Evolutionary conservation across 2,888 invertebrate species (phyloP), one percentile per base, ranked within the genome.

Genomic region (Trichogramma dendrolimi): DNA sequence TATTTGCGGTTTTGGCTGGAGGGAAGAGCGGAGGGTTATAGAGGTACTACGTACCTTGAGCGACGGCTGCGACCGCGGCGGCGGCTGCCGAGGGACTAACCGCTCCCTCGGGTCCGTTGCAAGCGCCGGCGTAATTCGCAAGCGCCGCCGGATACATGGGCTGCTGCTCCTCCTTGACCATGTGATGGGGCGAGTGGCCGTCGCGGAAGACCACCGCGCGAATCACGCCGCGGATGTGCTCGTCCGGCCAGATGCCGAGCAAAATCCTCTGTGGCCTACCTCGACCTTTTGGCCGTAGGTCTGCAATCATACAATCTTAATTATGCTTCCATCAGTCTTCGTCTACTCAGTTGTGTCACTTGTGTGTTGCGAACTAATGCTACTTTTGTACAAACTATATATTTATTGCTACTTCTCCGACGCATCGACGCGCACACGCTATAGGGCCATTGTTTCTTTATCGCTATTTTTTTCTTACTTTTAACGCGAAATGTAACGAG

Each of bases 161-260:
- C 63, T 75, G 71, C 59, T 76, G 75, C 66, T 79, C 78, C 67
- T 78, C 78, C 70, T 78, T 78, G 66, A 75, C 75, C 58, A 78
- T 75, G 66, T 85, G 85, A 50, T 82, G 79, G 53, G 83, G 80
- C 54, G 83, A 81, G 77, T 85, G 84, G 10, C 90, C 88, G 82
- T 94, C 94, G 72, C 94, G 85, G 83, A 94, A 94, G 64, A 94
- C 94, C 58, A 94, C 94, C 62, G 94, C 92, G 73, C 94, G 86
- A 75, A 94, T 94, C 60, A 94, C 94, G 67, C 92, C 92, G 76
- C 92, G 89, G 79, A 94, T 94, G 81, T 94, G 94, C 78, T 94
- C 94, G 80, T 94, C 94, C 7, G 94, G 94, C 94, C 94, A 94
- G 65, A 93, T 91, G 66, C 94, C 94, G 69, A 94, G 82, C 70